Percentiles rank a stretch among this genome's conserved stretches.
phyloP scores from a whole-genome alignment of 2,113 vertebrate genomes.

The Spea bombifrons region DNA sequence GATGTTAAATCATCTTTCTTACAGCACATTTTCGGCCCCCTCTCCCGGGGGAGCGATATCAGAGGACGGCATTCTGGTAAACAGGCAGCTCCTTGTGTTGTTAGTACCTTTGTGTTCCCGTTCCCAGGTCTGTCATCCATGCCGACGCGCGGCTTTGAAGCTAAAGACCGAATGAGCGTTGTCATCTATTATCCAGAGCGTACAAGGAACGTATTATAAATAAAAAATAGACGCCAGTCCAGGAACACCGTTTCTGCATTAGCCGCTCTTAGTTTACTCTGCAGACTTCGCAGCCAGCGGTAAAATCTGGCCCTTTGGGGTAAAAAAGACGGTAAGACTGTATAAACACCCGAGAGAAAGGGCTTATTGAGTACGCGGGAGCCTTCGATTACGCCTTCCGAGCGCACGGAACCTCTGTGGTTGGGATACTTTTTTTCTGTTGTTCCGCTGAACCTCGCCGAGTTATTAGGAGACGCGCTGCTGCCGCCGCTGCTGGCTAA shows the following conservation, averaged over 20 bases:
- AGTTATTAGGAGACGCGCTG: no score
- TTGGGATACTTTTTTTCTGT: no score
- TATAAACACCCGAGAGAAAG: constrained; percentile 55
- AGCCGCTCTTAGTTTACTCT: constrained; percentile 66
- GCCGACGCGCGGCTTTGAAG: constrained; percentile 68
- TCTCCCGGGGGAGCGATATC: constrained; percentile 78
- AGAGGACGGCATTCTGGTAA: constrained; percentile 74
- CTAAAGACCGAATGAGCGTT: constrained; percentile 73
- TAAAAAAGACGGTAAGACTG: constrained; percentile 12
- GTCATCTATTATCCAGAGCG: constrained; percentile 75
- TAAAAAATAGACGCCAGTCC: constrained; percentile 84
- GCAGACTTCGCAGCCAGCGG: constrained; percentile 58
- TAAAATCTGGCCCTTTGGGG: constrained; percentile 53
- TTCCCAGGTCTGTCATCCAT: constrained; percentile 73
- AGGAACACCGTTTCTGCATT: constrained; percentile 83
- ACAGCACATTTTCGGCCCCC: constrained; percentile 64
- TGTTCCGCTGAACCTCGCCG: no score
- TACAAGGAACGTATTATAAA: constrained; percentile 79
- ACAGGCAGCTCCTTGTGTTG: constrained; percentile 74
- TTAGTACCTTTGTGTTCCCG: constrained; percentile 68
- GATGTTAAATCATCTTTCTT: constrained; percentile 75
- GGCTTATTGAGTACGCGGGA: constrained; percentile 47
- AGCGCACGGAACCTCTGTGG: no score
- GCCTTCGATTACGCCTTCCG: no score
- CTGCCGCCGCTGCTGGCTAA: no score